Evolutionary conservation across 1,140 invertebrate genomes (phyloP).

Genomic region (Danaus plexippus): DNA sequence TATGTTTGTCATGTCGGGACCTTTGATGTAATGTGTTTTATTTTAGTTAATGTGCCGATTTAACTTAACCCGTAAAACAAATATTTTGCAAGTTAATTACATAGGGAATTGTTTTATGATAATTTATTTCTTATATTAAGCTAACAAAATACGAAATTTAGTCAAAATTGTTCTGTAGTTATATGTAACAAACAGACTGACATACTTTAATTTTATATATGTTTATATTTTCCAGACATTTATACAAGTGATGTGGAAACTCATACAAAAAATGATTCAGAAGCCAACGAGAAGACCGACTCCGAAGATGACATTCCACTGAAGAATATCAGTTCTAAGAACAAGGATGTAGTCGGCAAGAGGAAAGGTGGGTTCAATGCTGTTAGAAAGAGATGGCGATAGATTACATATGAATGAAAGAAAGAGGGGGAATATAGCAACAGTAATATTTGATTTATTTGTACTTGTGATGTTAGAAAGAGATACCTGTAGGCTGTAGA

Average conservation of each 20-base stretch:
- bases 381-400: slow-evolving; percentile 5
- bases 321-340: slow-evolving; percentile 28
- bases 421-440: slow-evolving; percentile 13
- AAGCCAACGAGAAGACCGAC: slow-evolving; percentile 19
- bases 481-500: neutral
- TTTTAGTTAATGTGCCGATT: too few relatives aligned
- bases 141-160: too few relatives aligned
- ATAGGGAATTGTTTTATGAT: too few relatives aligned
- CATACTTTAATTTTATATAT: slow-evolving; percentile 2
- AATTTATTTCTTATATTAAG: too few relatives aligned
- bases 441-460: neutral
- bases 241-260: too few relatives aligned
- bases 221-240: neutral
- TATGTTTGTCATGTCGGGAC: too few relatives aligned
- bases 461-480: neutral
- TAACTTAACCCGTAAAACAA: too few relatives aligned
- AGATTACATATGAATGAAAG: slow-evolving; percentile 6
- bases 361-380: neutral
- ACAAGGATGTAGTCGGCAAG: neutral
- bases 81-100: too few relatives aligned
- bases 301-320: slow-evolving; percentile 46
- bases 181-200: neutral
- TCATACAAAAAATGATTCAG: slow-evolving; percentile 3
- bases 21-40: too few relatives aligned
- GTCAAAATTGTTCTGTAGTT: too few relatives aligned